Conservation (phyloP, 2,797 vertebrate genomes). For the Lacerta bilineata region DNA sequence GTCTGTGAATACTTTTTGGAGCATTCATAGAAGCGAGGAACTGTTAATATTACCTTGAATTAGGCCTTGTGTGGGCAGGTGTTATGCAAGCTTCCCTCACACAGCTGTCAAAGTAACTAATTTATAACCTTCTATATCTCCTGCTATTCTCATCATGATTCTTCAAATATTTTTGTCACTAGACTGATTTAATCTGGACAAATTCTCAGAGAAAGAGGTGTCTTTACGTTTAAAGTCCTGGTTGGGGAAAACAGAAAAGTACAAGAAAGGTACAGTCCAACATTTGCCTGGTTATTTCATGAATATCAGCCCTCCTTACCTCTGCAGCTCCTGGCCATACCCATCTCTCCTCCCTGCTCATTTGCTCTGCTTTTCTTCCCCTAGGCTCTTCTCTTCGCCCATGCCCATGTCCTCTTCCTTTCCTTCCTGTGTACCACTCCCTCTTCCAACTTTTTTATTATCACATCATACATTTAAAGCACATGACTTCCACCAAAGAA, state of each 20-base stretch:
- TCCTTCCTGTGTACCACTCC: background rate
- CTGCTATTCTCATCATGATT: constrained; percentile 50
- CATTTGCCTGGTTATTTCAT: background rate
- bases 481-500: too few species aligned
- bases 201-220: background rate
- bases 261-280: background rate
- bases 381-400: background rate
- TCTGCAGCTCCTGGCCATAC: background rate
- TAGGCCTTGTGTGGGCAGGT: constrained; percentile 69
- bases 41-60: constrained; percentile 70
- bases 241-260: background rate
- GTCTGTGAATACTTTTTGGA: constrained; percentile 62
- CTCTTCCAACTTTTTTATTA: background rate
- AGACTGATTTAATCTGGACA: constrained; percentile 4
- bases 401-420: background rate
- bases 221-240: constrained; percentile 2
- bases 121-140: constrained; percentile 60
- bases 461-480: too few species aligned
- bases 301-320: background rate
- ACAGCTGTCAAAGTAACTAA: constrained; percentile 69
- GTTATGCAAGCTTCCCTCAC: constrained; percentile 76
- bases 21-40: constrained; percentile 54
- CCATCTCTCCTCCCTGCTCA: background rate
- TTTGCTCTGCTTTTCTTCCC: background rate
- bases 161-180: constrained; percentile 42